A percentile compares a stretch with the other conserved stretches of the same genome.
phyloP scores from a whole-genome alignment of 2,888 invertebrate genomes.

The Drosophila macrospina region DNA sequence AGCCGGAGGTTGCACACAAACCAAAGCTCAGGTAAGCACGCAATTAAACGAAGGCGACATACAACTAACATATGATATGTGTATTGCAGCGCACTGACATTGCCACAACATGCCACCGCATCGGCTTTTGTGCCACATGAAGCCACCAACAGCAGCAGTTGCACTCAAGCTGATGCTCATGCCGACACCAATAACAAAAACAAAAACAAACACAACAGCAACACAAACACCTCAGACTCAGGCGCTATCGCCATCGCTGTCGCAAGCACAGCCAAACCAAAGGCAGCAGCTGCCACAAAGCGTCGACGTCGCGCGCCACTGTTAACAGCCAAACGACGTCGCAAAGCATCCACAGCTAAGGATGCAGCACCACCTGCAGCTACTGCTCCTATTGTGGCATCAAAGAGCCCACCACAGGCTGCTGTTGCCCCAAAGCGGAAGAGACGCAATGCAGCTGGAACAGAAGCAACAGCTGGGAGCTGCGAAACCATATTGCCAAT shows the following conservation, averaged over 20 bases:
- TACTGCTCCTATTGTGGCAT: neutral
- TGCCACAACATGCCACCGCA: slow-evolving; percentile 58
- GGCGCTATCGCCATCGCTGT: slow-evolving; percentile 6
- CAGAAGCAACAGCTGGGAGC: slow-evolving; percentile 6
- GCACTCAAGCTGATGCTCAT: slow-evolving; percentile 6
- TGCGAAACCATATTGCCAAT: slow-evolving; percentile 49
- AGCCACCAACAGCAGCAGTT: slow-evolving; percentile 25
- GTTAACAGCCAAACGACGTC: slow-evolving; percentile 48
- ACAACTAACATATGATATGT: neutral
- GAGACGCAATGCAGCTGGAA: slow-evolving; percentile 28
- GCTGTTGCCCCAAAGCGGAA: slow-evolving; percentile 40
- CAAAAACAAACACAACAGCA: slow-evolving; percentile 47
- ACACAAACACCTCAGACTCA: slow-evolving; percentile 70
- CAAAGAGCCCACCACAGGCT: neutral
- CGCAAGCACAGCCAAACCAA: slow-evolving; percentile 45
- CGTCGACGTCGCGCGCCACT: slow-evolving; percentile 72
- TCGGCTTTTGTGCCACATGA: slow-evolving; percentile 68
- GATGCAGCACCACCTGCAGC: slow-evolving; percentile 1
- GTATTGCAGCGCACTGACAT: slow-evolving; percentile 59
- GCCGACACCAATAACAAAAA: slow-evolving; percentile 40
- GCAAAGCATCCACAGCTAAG: slow-evolving; percentile 26
- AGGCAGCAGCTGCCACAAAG: slow-evolving; percentile 51
- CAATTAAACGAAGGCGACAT: too few relatives aligned
- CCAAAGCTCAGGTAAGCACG: slow-evolving; percentile 65
- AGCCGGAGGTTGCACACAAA: slow-evolving; percentile 41